These are phyloP conservation scores for Numenius arquata DNA, from an alignment of 2,113 vertebrate genomes.

Conservation along the genomic window DNA sequence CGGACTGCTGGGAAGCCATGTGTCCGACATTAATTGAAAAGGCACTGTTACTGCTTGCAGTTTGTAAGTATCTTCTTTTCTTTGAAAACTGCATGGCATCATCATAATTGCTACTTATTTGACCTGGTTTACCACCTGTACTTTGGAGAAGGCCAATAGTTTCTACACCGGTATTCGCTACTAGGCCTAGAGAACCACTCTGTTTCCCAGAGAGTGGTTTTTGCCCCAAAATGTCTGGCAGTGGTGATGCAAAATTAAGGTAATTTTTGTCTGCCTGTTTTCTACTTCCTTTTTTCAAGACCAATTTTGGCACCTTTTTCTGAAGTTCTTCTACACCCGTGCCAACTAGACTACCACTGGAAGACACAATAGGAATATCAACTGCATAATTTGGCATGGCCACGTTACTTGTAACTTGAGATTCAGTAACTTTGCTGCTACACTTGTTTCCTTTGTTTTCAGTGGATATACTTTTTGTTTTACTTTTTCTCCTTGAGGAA, in stretches of 20 bases:
- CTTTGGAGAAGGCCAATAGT: slow-evolving; percentile 87
- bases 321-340: slow-evolving; percentile 80
- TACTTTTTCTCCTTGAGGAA: slow-evolving; percentile 91
- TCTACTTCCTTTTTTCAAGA: slow-evolving; percentile 90
- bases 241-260: slow-evolving; percentile 82
- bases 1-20: slow-evolving; percentile 88
- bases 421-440: slow-evolving; percentile 83
- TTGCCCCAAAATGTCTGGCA: slow-evolving; percentile 79
- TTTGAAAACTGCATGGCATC: slow-evolving; percentile 99
- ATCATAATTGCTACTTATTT: slow-evolving; percentile 92
- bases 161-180: slow-evolving; percentile 79
- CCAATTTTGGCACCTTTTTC: slow-evolving; percentile 88
- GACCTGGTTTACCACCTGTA: slow-evolving; percentile 83
- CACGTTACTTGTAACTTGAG: slow-evolving; percentile 76
- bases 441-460: slow-evolving; percentile 88
- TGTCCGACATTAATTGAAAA: slow-evolving; percentile 88
- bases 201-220: slow-evolving; percentile 89
- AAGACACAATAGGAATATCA: slow-evolving; percentile 84
- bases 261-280: slow-evolving; percentile 88
- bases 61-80: slow-evolving; percentile 96
- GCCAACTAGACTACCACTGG: slow-evolving; percentile 83
- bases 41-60: slow-evolving; percentile 87
- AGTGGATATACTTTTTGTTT: slow-evolving; percentile 83
- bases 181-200: slow-evolving; percentile 79
- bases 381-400: slow-evolving; percentile 87